Percentiles rank a stretch among this genome's conserved stretches.
phyloP scores from a whole-genome alignment of 2,113 vertebrate species.

The Micronycteris hirsuta region DNA sequence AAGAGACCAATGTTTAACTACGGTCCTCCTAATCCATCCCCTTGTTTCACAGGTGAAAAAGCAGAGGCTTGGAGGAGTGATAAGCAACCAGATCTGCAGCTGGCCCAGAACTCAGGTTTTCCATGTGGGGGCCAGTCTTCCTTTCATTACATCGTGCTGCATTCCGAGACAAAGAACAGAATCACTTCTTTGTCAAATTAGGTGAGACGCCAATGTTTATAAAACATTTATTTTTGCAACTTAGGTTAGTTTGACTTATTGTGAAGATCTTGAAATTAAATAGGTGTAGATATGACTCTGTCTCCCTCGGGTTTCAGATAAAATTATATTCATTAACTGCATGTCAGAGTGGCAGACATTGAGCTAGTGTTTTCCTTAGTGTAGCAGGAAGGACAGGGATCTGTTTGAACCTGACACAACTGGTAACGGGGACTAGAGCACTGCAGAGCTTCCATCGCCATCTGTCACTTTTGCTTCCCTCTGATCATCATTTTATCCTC shows the following conservation, averaged over 20 bases:
- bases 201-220: neutral
- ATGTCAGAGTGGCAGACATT: neutral
- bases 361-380: neutral
- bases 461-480: conserved; percentile 38
- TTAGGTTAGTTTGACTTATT: neutral
- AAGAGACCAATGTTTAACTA: neutral
- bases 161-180: neutral
- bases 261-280: neutral
- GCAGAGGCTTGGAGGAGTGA: neutral
- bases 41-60: neutral
- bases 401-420: neutral
- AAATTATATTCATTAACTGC: neutral
- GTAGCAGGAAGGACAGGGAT: neutral
- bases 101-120: neutral
- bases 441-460: neutral
- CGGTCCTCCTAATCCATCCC: neutral
- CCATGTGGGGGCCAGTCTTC: neutral
- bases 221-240: neutral
- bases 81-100: neutral
- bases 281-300: neutral
- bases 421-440: neutral
- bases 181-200: neutral
- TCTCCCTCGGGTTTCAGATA: neutral
- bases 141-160: neutral
- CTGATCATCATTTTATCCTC: neutral